Evolutionary conservation across 2,888 invertebrate species (phyloP), one percentile per base, ranked within the genome.

Genomic region (Pachydiplax longipennis): DNA sequence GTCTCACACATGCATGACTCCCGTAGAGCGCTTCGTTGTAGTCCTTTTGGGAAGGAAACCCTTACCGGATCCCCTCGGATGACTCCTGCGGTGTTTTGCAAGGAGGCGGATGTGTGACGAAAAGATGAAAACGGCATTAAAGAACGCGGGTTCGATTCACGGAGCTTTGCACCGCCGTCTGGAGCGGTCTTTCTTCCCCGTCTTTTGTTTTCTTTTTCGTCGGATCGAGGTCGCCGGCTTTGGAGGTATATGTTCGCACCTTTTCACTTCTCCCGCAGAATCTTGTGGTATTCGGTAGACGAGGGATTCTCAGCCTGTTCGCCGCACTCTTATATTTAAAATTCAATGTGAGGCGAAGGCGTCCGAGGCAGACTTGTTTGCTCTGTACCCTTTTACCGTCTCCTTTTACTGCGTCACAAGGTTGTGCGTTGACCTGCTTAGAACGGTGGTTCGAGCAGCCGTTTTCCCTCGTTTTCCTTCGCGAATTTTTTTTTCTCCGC

Each of bases 331-430:
- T 37, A 10, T 37, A 87, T 65, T 65, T 25, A 48, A 87, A 87
- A 87, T 87, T 87, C 87, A 65, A 87, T n/a, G 87, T 12, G 87
- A 35, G 58, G 15, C 22, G 58, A 83, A 35, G 83, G 61, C 87
- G 87, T 58, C 87, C 22, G 35, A 18, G 37, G 61, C 61, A 65
- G 65, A n/a, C n/a, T 73, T 73, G 73, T 73, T 73, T 73, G 10
- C 73, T 31, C 31, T 73, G 12, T 25, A 25, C 31, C 73, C 31
- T n/a, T 61, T 15, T 61, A 18, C n/a, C 65, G 22, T 22, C 22
- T 4, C 25, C 0, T 31, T 73, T 73, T 73, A 53, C 73, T 13
- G 15, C 73, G 25, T 73, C 25, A 10, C 25, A 31, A 25, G 25
- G n/a, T 31, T 73, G 25, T 73, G 31, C 31, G 73, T 73, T 31